These are phyloP conservation scores for Ictidomys tridecemlineatus DNA, from an alignment of 2,113 vertebrate genomes.

Conservation along the genomic window DNA sequence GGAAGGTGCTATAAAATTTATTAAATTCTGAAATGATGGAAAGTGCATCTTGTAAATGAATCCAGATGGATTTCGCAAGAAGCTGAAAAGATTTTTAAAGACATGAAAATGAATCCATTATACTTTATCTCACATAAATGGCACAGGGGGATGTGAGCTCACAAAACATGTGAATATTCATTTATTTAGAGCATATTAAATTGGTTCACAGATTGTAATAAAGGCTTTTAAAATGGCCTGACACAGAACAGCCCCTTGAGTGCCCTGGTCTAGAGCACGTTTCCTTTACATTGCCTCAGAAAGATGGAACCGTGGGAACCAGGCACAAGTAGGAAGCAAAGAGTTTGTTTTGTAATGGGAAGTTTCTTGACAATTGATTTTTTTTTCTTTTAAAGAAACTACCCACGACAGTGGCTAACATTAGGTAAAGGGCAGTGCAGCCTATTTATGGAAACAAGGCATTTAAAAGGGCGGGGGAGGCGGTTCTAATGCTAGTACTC, in stretches of 20 bases:
- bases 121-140: conserved; percentile 53
- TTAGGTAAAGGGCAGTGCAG: not conserved
- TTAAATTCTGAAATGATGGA: conserved; percentile 76
- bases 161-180: conserved; percentile 61
- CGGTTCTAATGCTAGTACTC: not conserved
- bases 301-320: not conserved
- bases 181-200: conserved; percentile 78
- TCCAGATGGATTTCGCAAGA: conserved; percentile 70
- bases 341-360: not conserved
- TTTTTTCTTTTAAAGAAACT: conserved; percentile 27
- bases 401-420: not conserved
- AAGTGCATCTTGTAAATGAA: conserved; percentile 70
- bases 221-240: conserved; percentile 56
- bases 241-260: conserved; percentile 41
- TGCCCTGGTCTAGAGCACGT: not conserved
- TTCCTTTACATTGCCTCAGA: not conserved
- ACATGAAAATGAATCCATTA: conserved; percentile 55
- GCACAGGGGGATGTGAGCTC: conserved; percentile 12
- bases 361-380: conserved; percentile 33
- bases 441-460: conserved; percentile 40
- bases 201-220: conserved; percentile 70
- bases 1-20: conserved; percentile 68
- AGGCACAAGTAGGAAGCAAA: not conserved
- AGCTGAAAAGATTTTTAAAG: conserved; percentile 68
- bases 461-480: not conserved